Percentiles rank a stretch among this genome's conserved stretches.
Conservation (phyloP, 1,140 invertebrate genomes). For the Ceratina japonica region DNA sequence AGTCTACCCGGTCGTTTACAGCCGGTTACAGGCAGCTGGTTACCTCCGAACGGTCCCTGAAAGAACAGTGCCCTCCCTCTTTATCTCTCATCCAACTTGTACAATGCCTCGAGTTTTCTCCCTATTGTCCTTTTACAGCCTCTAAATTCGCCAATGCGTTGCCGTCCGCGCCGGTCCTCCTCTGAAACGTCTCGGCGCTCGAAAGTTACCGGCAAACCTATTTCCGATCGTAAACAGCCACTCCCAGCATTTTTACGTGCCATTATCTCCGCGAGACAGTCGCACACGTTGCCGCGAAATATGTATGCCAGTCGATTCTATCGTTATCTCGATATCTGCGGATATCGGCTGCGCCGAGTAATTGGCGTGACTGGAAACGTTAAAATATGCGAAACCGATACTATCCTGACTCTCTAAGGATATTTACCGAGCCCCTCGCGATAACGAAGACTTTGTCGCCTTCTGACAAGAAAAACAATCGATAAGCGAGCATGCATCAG, state of each 20-base stretch:
- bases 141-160: slow-evolving; percentile 55
- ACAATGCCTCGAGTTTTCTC: slow-evolving; percentile 29
- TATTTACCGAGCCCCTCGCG: too few species aligned
- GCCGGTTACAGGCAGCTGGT: slow-evolving; percentile 55
- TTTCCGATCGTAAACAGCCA: slow-evolving; percentile 39
- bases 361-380: background rate
- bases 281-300: background rate
- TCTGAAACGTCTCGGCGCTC: slow-evolving; percentile 13
- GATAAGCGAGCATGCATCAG: too few species aligned
- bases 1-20: slow-evolving; percentile 56
- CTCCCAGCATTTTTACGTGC: slow-evolving; percentile 16
- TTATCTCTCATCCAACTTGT: slow-evolving; percentile 37
- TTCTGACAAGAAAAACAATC: too few species aligned
- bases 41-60: background rate
- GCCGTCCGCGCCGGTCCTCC: slow-evolving; percentile 19
- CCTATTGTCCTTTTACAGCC: slow-evolving; percentile 56
- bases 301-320: background rate
- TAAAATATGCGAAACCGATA: background rate
- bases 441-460: too few species aligned
- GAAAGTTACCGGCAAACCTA: slow-evolving; percentile 28
- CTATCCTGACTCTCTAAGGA: background rate
- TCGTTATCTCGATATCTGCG: slow-evolving; percentile 3
- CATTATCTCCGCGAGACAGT: slow-evolving; percentile 9
- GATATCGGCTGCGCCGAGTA: background rate
- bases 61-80: slow-evolving; percentile 3